These are phyloP conservation scores for Lophius piscatorius DNA, from an alignment of 2,113 vertebrate genomes.

Conservation along the genomic window DNA sequence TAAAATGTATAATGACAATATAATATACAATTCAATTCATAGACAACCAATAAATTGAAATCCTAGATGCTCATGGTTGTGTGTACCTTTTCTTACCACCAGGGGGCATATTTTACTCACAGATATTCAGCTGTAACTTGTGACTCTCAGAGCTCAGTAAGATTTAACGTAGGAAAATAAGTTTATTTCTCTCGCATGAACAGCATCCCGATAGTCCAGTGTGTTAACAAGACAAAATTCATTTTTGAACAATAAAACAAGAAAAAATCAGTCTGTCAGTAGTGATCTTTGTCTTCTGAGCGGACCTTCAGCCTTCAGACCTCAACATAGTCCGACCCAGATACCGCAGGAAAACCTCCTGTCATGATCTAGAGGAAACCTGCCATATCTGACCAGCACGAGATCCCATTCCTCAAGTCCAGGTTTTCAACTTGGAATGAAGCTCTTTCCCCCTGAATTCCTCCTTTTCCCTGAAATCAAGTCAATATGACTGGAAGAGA, in stretches of 20 bases:
- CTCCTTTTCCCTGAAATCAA: conserved; percentile 23
- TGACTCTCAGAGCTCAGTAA: neutral
- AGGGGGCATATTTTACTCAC: conserved; percentile 55
- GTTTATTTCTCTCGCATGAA: neutral
- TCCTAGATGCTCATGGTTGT: too few species aligned
- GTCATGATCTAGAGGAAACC: conserved; percentile 3
- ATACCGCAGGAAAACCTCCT: conserved; percentile 1
- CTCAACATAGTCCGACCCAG: conserved; percentile 19
- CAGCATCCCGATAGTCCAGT: neutral
- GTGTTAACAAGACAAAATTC: neutral
- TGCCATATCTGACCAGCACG: neutral
- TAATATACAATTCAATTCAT: too few species aligned
- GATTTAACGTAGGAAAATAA: neutral
- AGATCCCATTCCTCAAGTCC: neutral
- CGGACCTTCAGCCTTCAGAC: neutral
- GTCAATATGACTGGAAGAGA: conserved; percentile 15
- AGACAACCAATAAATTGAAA: too few species aligned
- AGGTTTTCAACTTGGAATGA: neutral
- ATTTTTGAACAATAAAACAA: neutral
- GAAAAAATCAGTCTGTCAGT: neutral
- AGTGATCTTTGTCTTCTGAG: neutral
- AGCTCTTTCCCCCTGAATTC: neutral
- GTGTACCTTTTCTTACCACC: conserved; percentile 28
- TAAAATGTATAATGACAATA: too few species aligned
- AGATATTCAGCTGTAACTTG: neutral